Base-by-base conservation (phyloP, 2,888 invertebrate species). In the Noctua comes region DNA sequence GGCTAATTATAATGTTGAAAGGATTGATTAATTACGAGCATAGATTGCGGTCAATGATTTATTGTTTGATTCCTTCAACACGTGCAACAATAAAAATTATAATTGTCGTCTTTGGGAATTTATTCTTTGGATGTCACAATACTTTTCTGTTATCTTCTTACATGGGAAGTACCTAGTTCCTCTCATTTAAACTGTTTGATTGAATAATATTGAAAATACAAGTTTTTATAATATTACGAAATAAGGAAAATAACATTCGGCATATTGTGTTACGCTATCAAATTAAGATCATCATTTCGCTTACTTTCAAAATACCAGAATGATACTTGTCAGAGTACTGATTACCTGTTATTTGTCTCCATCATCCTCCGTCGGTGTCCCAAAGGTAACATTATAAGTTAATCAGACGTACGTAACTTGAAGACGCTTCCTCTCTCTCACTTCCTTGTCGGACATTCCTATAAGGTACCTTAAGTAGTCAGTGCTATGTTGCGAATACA, bases 391-490 rank as follows among this genome's bases (percentile, higher is more conserved):
- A 82, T 87, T 83, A 80, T 81, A 78, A 83, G 76, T 73, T 81
- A 77, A 87, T 87, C 72, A 76, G 79, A 80, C 72, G 68, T 70
- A 86, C 86, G 88, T 86, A 89, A 88, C 87, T 36, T 79, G 86
- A 90, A 89, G 91, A 90, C 72, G 81, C 90, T 92, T 92, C 90
- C 91, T 91, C 84, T 84, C 74, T 79, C 82, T 89, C 71, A 91
- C 91, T 93, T 93, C 92, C 92, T 91, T 82, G 76, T 89, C 87
- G 86, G 87, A 90, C 86, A 83, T 90, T 83, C 48, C 62, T 76
- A 76, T 83, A 76, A 73, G 86, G 88, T 79, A 82, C 87, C 86
- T 87, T 86, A 66, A 87, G 87, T 85, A 82, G 76, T 68, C 69
- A 78, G 87, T 77, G 84, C 74, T 68, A 76, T 21, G 27, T 62